Base-by-base conservation (phyloP, 1,140 invertebrate genomes). In the Pogonognathellus flavescens region DNA sequence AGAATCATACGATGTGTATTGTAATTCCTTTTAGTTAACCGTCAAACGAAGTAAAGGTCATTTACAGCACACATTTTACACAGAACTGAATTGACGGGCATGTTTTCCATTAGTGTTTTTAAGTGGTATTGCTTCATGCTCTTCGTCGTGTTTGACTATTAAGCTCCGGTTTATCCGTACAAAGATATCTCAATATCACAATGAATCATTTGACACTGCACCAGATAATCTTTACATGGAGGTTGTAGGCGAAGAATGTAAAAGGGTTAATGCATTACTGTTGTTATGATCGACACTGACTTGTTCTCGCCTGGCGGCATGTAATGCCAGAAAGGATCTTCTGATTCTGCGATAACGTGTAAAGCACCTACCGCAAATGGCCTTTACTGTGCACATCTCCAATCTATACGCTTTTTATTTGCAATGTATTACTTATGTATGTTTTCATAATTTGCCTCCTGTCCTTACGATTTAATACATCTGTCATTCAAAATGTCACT, bases 211-310 rank as follows among this genome's bases (percentile, higher is more conserved):
- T 50, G 70, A 76, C 41, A 76, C 70, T 41, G 31, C 11, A 49
- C 16, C 11, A 49, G 70, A 25, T 66, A 66, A 31, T 66, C 22
- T 25, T 66, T 20, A 20, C 25, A 10, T 76, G 16, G 62, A 25
- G 25, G 20, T 66, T 25, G 22, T 13, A 66, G 25, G 62, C 25
- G 25, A 60, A 60, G 70, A 76, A 25, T 76, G 16, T 50, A 31
- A 76, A 76, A 76, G n/a, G 25, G 41, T 76, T 76, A 72, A 72
- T 72, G 66, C 41, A 72, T 72, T 76, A 76, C 31, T 41, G 31
- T 76, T 49, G 25, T 16, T n/a, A 76, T 76, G 70, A 76, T 76
- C 25, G 25, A 76, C 70, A 76, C n/a, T 76, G 16, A 31, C 70
- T 76, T 76, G 31, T 76, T 76, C 25, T 76, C 70, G 70, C 41